A percentile compares a stretch with the other conserved stretches of the same genome.
Evolutionary conservation across 2,888 invertebrate genomes (phyloP).

Genomic region (Phymatocera aterrima): DNA sequence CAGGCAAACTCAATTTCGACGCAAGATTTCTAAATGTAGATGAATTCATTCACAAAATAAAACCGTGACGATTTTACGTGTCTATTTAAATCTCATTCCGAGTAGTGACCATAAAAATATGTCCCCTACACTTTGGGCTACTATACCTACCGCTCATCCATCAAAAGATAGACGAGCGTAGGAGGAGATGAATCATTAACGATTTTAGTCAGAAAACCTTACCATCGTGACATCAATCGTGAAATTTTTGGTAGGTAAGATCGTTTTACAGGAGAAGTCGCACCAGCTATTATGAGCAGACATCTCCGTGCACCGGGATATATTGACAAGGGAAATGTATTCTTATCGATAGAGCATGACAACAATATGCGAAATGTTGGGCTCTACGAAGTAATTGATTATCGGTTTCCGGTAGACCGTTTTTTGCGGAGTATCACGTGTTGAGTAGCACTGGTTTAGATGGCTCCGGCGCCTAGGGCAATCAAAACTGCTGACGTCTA

Average conservation of each 20-base stretch:
- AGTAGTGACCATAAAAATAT: too few relatives aligned
- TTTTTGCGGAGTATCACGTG: background rate
- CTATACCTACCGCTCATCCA: background rate
- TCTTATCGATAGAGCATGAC: background rate
- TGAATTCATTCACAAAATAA: background rate
- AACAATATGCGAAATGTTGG: background rate
- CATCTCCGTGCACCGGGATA: background rate
- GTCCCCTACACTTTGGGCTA: too few relatives aligned
- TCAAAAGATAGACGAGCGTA: slow-evolving; percentile 3
- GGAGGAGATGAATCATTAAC: slow-evolving; percentile 17
- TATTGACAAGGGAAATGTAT: background rate
- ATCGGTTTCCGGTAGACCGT: background rate
- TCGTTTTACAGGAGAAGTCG: background rate
- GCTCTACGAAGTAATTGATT: background rate
- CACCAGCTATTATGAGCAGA: background rate
- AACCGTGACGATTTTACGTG: background rate
- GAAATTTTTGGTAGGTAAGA: background rate
- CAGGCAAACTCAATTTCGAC: background rate
- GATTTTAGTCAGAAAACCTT: background rate
- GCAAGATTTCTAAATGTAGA: background rate
- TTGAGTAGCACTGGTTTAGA: background rate
- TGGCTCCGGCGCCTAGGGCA: slow-evolving; percentile 7
- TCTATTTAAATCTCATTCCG: background rate
- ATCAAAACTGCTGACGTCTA: slow-evolving; percentile 12
- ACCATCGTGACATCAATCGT: background rate